Evolutionary conservation across 2,113 vertebrate genomes (phyloP).

Genomic region (Anthoscopus minutus): DNA sequence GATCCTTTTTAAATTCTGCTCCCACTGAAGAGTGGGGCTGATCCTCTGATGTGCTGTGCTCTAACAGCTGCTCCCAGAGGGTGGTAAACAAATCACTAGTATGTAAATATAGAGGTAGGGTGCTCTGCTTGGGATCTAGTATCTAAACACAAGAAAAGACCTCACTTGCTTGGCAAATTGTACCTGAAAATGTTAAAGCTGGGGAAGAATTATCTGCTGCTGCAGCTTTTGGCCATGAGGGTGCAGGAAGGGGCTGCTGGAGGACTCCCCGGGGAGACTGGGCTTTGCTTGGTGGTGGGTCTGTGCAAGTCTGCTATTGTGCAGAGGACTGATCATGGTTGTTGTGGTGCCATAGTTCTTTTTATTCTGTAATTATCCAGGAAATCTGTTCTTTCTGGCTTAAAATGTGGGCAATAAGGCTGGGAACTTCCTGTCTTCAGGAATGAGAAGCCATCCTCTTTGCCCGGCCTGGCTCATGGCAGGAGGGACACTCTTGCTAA

Average conservation of each 20-base stretch:
- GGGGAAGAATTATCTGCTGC: not conserved
- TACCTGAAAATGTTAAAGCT: not conserved
- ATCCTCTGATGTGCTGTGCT: not conserved
- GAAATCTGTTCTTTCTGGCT: not conserved
- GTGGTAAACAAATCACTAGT: not conserved
- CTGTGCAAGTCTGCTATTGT: not conserved
- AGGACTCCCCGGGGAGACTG: not conserved
- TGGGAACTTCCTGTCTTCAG: not conserved
- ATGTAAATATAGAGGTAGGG: not conserved
- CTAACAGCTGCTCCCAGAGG: rapidly evolving
- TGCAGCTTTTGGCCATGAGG: rapidly evolving
- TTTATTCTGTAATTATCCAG: not conserved
- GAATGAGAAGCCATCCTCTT: not conserved
- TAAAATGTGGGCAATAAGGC: not conserved
- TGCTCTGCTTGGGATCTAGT: not conserved
- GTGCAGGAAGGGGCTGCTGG: not conserved
- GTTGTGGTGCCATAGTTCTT: not conserved
- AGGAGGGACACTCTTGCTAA: not conserved
- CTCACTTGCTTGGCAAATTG: not conserved
- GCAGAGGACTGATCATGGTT: not conserved
- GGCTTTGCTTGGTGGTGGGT: not conserved
- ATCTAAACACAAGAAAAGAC: not conserved
- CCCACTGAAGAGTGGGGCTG: not conserved
- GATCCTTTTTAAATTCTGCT: not conserved
- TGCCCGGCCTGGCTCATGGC: not conserved